phyloP scores from a whole-genome alignment of 2,888 invertebrate genomes.

The Lomographa bimaculata region DNA sequence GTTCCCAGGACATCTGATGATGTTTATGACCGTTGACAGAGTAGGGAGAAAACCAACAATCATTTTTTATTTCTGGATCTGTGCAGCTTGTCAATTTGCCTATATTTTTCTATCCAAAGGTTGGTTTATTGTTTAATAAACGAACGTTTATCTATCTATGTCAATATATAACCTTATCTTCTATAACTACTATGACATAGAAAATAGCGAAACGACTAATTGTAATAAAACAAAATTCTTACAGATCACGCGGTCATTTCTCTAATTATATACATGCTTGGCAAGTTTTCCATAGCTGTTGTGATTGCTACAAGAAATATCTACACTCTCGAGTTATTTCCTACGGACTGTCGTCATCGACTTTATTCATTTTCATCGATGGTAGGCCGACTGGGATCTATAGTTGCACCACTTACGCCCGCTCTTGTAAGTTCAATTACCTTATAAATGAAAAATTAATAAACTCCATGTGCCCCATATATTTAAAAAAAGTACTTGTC shows the following conservation, averaged over 20 bases:
- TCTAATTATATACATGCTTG: not conserved
- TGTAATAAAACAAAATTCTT: too few relatives aligned
- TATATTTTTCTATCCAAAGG: too few relatives aligned
- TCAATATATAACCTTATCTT: too few relatives aligned
- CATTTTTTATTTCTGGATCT: not conserved
- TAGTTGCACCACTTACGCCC: not conserved
- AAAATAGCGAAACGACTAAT: too few relatives aligned
- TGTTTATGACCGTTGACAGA: conserved; percentile 20
- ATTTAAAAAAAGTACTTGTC: too few relatives aligned
- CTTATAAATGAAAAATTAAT: too few relatives aligned
- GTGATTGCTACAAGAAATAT: not conserved
- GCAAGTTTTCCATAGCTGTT: not conserved
- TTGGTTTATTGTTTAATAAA: too few relatives aligned
- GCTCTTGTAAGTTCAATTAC: not conserved
- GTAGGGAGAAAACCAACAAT: conserved; percentile 3
- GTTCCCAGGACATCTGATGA: conserved; percentile 79
- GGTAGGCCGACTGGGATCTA: not conserved
- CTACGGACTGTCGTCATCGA: not conserved
- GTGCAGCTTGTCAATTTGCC: not conserved
- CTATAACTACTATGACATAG: too few relatives aligned
- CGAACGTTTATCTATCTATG: too few relatives aligned
- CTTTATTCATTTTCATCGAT: not conserved
- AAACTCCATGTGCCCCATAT: too few relatives aligned
- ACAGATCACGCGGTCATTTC: not conserved
- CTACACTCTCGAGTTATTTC: not conserved